These are phyloP conservation scores for Encarsia formosa DNA, from an alignment of 2,888 invertebrate genomes.

Conservation along the genomic window DNA sequence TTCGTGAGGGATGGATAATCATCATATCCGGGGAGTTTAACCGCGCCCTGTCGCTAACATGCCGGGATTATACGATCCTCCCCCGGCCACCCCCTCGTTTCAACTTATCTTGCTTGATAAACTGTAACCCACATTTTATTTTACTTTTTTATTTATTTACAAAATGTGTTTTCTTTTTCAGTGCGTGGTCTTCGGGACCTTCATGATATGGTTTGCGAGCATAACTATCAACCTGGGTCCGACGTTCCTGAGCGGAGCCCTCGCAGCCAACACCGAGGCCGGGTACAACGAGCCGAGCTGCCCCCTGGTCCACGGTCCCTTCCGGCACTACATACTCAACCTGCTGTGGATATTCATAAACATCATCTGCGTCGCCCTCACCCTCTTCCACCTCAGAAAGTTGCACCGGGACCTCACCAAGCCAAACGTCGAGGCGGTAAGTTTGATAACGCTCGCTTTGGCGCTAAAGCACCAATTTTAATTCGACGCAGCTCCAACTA, in stretches of 20 bases:
- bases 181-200: slow-evolving; percentile 86
- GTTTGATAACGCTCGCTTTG: too few species aligned
- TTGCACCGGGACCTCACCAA: slow-evolving; percentile 78
- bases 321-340: slow-evolving; percentile 85
- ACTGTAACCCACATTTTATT: too few species aligned
- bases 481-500: too few species aligned
- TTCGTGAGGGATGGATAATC: too few species aligned
- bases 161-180: slow-evolving; percentile 46
- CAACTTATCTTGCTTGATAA: too few species aligned
- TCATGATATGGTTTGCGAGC: slow-evolving; percentile 92
- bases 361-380: slow-evolving; percentile 77
- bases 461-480: too few species aligned
- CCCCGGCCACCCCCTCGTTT: too few species aligned
- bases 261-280: slow-evolving; percentile 75
- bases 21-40: too few species aligned
- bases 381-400: slow-evolving; percentile 77
- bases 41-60: too few species aligned
- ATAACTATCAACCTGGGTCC: slow-evolving; percentile 88
- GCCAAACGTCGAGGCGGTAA: slow-evolving; percentile 75
- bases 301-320: slow-evolving; percentile 80
- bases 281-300: slow-evolving; percentile 78
- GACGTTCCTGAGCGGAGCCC: slow-evolving; percentile 77
- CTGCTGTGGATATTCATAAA: slow-evolving; percentile 85
- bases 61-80: too few species aligned
- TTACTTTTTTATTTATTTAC: too few species aligned